phyloP scores from a whole-genome alignment of 2,113 vertebrate species.

The Maccullochella peelii region DNA sequence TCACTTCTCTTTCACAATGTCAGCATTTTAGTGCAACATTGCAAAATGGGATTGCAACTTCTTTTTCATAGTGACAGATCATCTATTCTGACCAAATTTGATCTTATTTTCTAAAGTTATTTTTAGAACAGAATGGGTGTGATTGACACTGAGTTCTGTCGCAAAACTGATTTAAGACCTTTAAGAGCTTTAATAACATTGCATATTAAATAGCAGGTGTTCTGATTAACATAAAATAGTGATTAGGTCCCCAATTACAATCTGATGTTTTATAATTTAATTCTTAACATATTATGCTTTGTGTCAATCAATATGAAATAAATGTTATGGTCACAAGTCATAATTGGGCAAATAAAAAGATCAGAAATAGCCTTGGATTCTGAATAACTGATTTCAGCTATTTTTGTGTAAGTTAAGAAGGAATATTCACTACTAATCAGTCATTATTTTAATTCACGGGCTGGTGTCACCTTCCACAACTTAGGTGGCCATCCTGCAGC shows the following conservation, averaged over 20 bases:
- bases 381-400: not conserved
- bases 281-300: not conserved
- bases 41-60: not conserved
- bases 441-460: not conserved
- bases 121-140: not conserved
- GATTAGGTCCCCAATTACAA: slow-evolving; percentile 8
- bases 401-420: not conserved
- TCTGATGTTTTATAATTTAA: slow-evolving; percentile 1
- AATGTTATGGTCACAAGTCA: not conserved
- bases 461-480: not conserved
- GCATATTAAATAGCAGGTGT: slow-evolving; percentile 14
- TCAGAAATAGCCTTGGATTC: not conserved
- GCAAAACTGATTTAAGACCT: not conserved
- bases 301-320: not conserved
- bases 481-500: not conserved
- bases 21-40: not conserved
- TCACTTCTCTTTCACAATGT: not conserved
- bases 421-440: not conserved
- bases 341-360: not conserved
- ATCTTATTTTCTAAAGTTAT: not conserved
- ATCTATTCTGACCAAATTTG: not conserved
- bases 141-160: not conserved
- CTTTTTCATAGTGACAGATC: not conserved
- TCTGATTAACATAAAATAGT: slow-evolving; percentile 7
- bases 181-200: not conserved